A percentile compares a stretch with the other conserved stretches of the same genome.
phyloP scores from a whole-genome alignment of 2,113 vertebrate genomes.

The Oncorhynchus kisutch region DNA sequence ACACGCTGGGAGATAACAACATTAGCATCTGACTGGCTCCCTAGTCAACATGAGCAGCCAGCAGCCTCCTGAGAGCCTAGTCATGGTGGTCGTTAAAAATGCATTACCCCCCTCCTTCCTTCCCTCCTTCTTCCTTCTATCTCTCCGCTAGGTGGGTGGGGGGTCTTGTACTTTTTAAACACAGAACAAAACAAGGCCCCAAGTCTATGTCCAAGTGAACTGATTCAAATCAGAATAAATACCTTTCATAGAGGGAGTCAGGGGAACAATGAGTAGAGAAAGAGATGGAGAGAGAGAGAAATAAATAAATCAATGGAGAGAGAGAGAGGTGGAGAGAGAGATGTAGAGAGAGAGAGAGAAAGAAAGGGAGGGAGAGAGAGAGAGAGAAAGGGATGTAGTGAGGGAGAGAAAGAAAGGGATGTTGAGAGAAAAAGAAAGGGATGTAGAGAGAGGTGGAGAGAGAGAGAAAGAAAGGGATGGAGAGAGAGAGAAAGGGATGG shows the following conservation, averaged over 20 bases:
- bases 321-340: not conserved
- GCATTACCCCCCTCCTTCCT: slow-evolving; percentile 5
- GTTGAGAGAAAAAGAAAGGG: not conserved
- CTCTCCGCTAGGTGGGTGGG: not conserved
- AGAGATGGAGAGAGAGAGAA: slow-evolving; percentile 8
- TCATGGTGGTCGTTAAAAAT: not conserved
- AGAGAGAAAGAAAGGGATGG: not conserved
- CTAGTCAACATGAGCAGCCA: slow-evolving; percentile 10
- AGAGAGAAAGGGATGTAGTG: too few relatives aligned
- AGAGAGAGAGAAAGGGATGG: too few relatives aligned
- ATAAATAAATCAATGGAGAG: too few relatives aligned
- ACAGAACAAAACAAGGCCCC: slow-evolving; percentile 27
- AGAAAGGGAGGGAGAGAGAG: too few relatives aligned
- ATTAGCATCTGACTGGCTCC: slow-evolving; percentile 29
- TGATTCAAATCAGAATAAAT: slow-evolving; percentile 27
- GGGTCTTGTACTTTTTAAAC: not conserved
- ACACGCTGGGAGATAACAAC: slow-evolving; percentile 28
- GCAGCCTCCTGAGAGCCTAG: not conserved
- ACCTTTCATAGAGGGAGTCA: slow-evolving; percentile 1
- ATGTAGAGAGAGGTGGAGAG: too few relatives aligned
- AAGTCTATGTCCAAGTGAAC: slow-evolving; percentile 4
- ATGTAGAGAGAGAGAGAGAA: not conserved
- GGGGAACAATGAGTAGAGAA: slow-evolving; percentile 6
- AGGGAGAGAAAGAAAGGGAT: too few relatives aligned
- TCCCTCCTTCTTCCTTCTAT: not conserved